These are phyloP conservation scores for Drosophila neutralis DNA, from an alignment of 2,888 invertebrate species.

Conservation along the genomic window DNA sequence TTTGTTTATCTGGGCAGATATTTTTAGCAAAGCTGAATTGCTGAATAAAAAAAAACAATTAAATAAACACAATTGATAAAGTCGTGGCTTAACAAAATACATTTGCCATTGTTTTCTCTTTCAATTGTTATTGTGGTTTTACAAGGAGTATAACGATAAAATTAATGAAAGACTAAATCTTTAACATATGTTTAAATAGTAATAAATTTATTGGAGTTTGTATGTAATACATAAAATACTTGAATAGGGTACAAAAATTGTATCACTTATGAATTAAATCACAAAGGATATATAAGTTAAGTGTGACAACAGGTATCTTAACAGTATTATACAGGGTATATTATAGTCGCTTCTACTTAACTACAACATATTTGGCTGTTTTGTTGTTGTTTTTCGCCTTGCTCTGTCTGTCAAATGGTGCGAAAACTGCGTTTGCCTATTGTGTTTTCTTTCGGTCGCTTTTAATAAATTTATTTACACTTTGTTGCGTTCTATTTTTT, in stretches of 20 bases:
- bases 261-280: background rate
- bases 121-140: conserved; percentile 31
- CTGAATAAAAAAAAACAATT: conserved; percentile 43
- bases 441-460: conserved; percentile 40
- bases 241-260: background rate
- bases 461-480: conserved; percentile 76
- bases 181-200: too few relatives aligned
- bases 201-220: accelerated
- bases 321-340: background rate
- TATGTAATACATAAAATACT: background rate
- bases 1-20: conserved; percentile 7
- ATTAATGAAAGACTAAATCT: background rate
- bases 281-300: background rate
- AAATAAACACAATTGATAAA: conserved; percentile 63
- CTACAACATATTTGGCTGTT: background rate
- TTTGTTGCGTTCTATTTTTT: conserved; percentile 63
- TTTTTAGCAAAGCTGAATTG: conserved; percentile 21
- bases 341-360: background rate
- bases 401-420: conserved; percentile 56
- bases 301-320: background rate
- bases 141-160: background rate
- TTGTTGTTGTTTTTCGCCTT: conserved; percentile 18
- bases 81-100: conserved; percentile 54
- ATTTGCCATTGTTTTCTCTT: conserved; percentile 52
- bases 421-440: conserved; percentile 61